Evolutionary conservation across 2,797 vertebrate genomes (phyloP), one percentile per base, ranked within the genome.

Genomic region (Emydoidea blandingii): DNA sequence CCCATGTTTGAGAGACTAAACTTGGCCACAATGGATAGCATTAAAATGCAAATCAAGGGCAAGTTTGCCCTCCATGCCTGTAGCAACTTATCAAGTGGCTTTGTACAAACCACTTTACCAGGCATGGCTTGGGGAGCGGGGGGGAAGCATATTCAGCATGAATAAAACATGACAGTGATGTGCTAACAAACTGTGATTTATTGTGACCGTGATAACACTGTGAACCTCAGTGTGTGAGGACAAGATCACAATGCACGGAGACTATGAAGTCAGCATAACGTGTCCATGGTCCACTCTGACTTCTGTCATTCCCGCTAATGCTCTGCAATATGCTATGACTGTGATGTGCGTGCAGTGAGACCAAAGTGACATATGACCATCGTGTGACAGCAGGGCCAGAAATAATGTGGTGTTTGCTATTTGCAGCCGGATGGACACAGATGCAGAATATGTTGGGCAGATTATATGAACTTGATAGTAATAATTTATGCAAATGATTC

Each of bases 161-260:
- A 96, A 97, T 96, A 95, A 97, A 97, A 95, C 92, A 85, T 92
- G 97, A 96, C 97, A 97, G 94, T 44, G 90, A 96, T 93, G 93
- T 49, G 79, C 93, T 89, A 57, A 95, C 86, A 96, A 96, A 93
- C 93, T 52, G 31, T 97, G 95, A 97, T 97, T 93, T 87, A 4
- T 96, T 97, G 59, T 97, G 97, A 97, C 97, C 92, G 89, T 90
- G 94, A 78, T 97, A 97, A 96, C 91, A 87, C 91, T 88, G 54
- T 84, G 96, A 95, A 95, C 94, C 95, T 97, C 95, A 85, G 83
- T 56, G 92, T 95, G 52, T 91, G 93, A 95, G 94, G 96, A 97
- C 91, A 92, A 87, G 95, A 97, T 95, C 93, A 74, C 91, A 88
- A 91, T 50, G 86, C 93, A 56, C 81, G 27, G 79, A 95, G 96